phyloP scores from a whole-genome alignment of 2,888 invertebrate genomes.

The Xestoiulus laeticollis region DNA sequence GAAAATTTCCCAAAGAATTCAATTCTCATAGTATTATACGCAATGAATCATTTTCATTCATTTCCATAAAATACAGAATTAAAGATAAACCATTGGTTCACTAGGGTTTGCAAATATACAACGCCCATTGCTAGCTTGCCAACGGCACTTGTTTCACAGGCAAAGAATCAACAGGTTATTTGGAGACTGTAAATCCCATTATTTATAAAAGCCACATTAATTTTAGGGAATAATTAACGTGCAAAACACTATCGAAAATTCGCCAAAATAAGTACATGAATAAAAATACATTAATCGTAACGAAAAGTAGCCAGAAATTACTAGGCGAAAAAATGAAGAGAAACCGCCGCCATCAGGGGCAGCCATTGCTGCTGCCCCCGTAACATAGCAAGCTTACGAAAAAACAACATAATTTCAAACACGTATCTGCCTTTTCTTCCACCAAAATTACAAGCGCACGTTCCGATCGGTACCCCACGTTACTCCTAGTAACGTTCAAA shows the following conservation, averaged over 20 bases:
- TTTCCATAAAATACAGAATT: background rate
- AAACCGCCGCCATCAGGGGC: background rate
- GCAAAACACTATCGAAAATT: background rate
- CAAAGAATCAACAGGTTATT: constrained; percentile 17
- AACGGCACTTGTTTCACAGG: background rate
- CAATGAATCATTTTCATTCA: background rate
- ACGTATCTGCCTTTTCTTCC: background rate
- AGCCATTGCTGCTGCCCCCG: constrained; percentile 29
- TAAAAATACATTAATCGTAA: background rate
- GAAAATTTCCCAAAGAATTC: background rate
- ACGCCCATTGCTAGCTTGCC: background rate
- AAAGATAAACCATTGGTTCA: background rate
- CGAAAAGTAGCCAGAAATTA: background rate
- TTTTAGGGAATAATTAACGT: no score
- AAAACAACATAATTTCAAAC: background rate
- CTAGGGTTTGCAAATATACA: background rate
- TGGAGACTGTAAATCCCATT: background rate
- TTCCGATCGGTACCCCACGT: background rate
- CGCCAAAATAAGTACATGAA: background rate
- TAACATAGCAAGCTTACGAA: background rate
- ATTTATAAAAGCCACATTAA: background rate
- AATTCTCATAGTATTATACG: background rate
- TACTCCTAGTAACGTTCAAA: background rate
- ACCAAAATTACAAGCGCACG: background rate
- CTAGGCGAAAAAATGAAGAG: background rate